A percentile compares a stretch with the other conserved stretches of the same genome.
Conservation (phyloP, 1,140 invertebrate species). For the Drosophila nigrodunni region DNA sequence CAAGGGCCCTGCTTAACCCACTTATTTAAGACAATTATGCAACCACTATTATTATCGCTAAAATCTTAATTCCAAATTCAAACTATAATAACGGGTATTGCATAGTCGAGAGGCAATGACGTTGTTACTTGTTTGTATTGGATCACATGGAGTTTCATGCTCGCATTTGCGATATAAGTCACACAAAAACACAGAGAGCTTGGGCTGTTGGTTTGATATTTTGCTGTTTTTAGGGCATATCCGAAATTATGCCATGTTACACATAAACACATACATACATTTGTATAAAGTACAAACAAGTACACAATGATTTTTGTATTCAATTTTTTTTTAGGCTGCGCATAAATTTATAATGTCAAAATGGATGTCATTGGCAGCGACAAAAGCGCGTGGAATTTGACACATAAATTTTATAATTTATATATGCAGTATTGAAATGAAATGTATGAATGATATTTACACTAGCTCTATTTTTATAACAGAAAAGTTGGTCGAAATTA, state of each 20-base stretch:
- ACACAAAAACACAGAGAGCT: neutral
- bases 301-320: conserved; percentile 7
- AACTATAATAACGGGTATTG: no score
- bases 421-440: conserved; percentile 31
- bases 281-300: neutral
- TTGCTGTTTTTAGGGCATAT: conserved; percentile 26
- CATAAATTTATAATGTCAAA: conserved; percentile 52
- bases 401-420: conserved; percentile 59
- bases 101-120: no score
- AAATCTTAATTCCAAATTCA: no score
- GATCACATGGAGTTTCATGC: conserved; percentile 21
- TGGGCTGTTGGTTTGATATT: conserved; percentile 9
- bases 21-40: no score
- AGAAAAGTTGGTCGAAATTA: no score
- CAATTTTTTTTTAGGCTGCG: conserved; percentile 25
- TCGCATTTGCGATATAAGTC: conserved; percentile 9
- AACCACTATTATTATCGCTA: no score
- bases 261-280: conserved; percentile 4
- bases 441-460: conserved; percentile 1
- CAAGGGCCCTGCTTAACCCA: no score
- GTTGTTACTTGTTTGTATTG: neutral
- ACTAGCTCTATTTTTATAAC: neutral
- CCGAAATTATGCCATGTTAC: conserved; percentile 39
- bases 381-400: conserved; percentile 36
- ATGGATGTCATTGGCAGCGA: conserved; percentile 40